Evolutionary conservation across 2,888 invertebrate species (phyloP).

Genomic region (Antheraea assamensis): DNA sequence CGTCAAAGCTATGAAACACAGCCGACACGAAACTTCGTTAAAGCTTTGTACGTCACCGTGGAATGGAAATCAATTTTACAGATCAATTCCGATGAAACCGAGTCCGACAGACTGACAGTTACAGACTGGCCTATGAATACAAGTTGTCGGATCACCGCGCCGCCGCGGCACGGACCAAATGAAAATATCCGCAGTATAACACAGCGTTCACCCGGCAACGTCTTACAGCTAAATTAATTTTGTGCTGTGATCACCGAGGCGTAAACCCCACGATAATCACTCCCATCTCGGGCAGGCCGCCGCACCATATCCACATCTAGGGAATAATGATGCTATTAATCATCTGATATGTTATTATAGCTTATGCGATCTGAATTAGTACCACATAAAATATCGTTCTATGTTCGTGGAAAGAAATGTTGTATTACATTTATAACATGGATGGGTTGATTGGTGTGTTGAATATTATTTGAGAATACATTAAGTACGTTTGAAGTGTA

Average conservation of each 20-base stretch:
- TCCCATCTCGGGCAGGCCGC: conserved; percentile 57
- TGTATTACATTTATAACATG: not conserved
- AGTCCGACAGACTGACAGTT: conserved; percentile 48
- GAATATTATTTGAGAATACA: not conserved
- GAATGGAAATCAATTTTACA: conserved; percentile 67
- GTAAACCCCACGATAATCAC: conserved; percentile 69
- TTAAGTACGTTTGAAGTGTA: too few relatives aligned
- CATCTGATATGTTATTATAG: conserved; percentile 44
- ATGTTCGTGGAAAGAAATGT: conserved; percentile 24
- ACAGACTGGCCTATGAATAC: conserved; percentile 57
- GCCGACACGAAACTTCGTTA: conserved; percentile 26
- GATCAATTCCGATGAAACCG: conserved; percentile 53
- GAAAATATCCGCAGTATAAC: conserved; percentile 39
- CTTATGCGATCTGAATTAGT: conserved; percentile 29
- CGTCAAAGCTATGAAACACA: conserved; percentile 21
- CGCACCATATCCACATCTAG: conserved; percentile 49
- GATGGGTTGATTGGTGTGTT: not conserved
- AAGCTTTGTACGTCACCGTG: conserved; percentile 52
- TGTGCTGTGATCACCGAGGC: conserved; percentile 67
- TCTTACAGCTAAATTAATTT: conserved; percentile 74
- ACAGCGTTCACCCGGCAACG: conserved; percentile 31
- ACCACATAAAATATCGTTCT: conserved; percentile 31
- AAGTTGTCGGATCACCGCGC: conserved; percentile 51
- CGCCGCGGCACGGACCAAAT: conserved; percentile 25
- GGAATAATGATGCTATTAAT: conserved; percentile 64